Percentiles rank a stretch among this genome's conserved stretches.
Evolutionary conservation across 2,797 vertebrate genomes (phyloP).

Genomic region (Melanotaenia parkinsoni): DNA sequence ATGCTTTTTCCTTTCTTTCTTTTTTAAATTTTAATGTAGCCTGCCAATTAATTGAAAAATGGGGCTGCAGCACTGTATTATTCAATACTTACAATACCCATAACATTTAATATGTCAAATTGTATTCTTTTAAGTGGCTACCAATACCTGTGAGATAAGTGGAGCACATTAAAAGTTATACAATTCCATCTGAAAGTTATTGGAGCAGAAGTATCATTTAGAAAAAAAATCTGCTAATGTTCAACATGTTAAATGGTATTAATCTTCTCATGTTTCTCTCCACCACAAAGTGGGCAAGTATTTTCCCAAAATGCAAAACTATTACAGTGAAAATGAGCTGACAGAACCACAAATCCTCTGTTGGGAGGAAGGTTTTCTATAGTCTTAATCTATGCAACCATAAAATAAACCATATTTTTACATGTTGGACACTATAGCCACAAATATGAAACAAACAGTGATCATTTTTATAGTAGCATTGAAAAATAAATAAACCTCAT

Average conservation of each 20-base stretch:
- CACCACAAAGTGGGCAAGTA: conserved; percentile 1
- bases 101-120: neutral
- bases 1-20: neutral
- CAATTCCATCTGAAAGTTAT: neutral
- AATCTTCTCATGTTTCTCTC: conserved; percentile 13
- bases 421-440: conserved; percentile 52
- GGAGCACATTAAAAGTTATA: neutral
- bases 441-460: conserved; percentile 65
- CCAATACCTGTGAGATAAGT: neutral
- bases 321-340: conserved; percentile 37
- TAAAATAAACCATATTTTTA: conserved; percentile 52
- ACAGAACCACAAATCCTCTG: conserved; percentile 31
- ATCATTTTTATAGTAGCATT: conserved; percentile 59
- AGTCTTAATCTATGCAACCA: conserved; percentile 43
- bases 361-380: conserved; percentile 29
- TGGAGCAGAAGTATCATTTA: neutral
- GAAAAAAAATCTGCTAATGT: conserved; percentile 4
- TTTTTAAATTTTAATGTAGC: neutral
- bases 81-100: neutral
- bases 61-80: neutral
- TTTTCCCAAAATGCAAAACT: conserved; percentile 38
- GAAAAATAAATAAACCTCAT: conserved; percentile 77
- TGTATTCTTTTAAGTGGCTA: neutral
- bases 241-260: neutral
- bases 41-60: neutral